A percentile compares a stretch with the other conserved stretches of the same genome.
These are phyloP conservation scores for Pyrochroa serraticornis DNA, from an alignment of 2,888 invertebrate genomes.

Conservation along the genomic window DNA sequence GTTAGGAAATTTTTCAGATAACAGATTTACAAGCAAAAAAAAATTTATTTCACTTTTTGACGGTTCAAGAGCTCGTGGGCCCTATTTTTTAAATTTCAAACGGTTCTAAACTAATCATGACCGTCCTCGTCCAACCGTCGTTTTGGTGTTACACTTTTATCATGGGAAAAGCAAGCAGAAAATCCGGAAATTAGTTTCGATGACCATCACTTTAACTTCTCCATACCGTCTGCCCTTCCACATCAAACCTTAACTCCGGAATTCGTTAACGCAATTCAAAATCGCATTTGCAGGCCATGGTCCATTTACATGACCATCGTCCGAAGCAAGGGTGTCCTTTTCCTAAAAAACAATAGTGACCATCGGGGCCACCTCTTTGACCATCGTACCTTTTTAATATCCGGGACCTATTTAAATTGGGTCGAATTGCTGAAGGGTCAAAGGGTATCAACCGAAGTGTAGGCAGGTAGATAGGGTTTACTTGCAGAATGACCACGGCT, in stretches of 20 bases:
- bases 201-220: background rate
- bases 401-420: conserved; percentile 49
- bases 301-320: conserved; percentile 43
- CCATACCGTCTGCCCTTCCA: background rate
- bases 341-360: conserved; percentile 41
- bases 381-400: conserved; percentile 40
- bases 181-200: conserved; percentile 7
- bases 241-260: conserved; percentile 10
- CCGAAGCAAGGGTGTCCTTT: conserved; percentile 35
- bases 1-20: too few relatives aligned
- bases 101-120: too few relatives aligned
- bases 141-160: background rate
- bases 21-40: too few relatives aligned
- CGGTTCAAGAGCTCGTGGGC: too few relatives aligned
- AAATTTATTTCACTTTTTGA: too few relatives aligned
- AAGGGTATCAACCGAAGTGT: conserved; percentile 48
- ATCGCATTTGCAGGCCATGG: conserved; percentile 33
- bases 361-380: conserved; percentile 39
- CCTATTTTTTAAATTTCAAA: too few relatives aligned
- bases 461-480: conserved; percentile 42
- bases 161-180: conserved; percentile 10
- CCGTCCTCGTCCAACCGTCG: background rate
- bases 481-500: conserved; percentile 37
- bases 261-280: conserved; percentile 29
- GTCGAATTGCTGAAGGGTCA: conserved; percentile 46